Percentiles rank a stretch among this genome's conserved stretches.
phyloP scores from a whole-genome alignment of 2,888 invertebrate species.

The Agonum fuliginosum region DNA sequence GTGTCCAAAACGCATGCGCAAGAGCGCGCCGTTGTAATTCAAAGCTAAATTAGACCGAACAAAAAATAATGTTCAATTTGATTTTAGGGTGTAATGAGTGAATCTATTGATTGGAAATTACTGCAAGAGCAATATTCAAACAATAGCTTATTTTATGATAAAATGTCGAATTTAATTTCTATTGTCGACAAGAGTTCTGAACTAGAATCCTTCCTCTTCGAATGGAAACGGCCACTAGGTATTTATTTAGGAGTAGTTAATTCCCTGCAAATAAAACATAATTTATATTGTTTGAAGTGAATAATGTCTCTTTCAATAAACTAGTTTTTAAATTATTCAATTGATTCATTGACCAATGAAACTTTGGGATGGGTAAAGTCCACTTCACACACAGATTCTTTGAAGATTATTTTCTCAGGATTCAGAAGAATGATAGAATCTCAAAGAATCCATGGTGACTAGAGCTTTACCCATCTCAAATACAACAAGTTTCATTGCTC shows the following conservation, averaged over 20 bases:
- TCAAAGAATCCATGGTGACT: no score
- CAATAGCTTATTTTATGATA: slow-evolving; percentile 86
- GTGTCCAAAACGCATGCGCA: slow-evolving; percentile 20
- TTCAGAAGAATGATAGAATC: no score
- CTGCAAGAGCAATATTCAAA: slow-evolving; percentile 91
- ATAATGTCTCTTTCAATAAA: background rate
- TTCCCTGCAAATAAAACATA: no score
- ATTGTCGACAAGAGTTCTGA: slow-evolving; percentile 76
- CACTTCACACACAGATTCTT: no score
- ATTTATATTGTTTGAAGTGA: no score
- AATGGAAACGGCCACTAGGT: slow-evolving; percentile 1
- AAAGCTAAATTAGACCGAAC: no score
- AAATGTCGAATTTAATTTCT: slow-evolving; percentile 90
- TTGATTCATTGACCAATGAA: background rate
- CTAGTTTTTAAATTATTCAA: no score
- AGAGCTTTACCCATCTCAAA: no score
- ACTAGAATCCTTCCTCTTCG: background rate
- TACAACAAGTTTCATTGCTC: no score
- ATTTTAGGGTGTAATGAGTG: slow-evolving; percentile 93
- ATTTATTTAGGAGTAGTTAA: no score
- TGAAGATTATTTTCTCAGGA: no score
- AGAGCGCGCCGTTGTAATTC: slow-evolving; percentile 15
- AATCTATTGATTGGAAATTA: slow-evolving; percentile 95
- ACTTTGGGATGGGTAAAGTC: no score
- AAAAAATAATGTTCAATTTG: background rate